Evolutionary conservation across 2,113 vertebrate species (phyloP), one percentile per base, ranked within the genome.

Genomic region (Bothrops jararaca): DNA sequence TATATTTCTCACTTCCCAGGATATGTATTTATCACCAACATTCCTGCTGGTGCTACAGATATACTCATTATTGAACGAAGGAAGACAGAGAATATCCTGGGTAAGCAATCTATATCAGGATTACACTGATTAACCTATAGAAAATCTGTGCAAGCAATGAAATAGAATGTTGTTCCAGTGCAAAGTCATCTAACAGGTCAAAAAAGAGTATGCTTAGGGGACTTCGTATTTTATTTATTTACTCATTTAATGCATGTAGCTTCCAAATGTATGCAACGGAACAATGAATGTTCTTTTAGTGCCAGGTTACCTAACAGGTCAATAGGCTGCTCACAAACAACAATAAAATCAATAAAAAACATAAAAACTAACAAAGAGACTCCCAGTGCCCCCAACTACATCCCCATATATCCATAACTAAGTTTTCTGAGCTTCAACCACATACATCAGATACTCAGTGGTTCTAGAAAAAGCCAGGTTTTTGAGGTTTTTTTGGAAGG

Each of bases 51-150:
- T 94, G 98, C 98, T 88, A 98, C 92, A 0, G 98, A 99, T 95
- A 98, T 99, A 95, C 98, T 99, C 95, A 98, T 99, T 94, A 98
- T 99, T 48, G 98, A 99, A 95, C 97, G 98, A 94, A 98, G 98
- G 90, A 98, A 98, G 96, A 98, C 98, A 11, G 98, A 99, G 92
- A 98, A 98, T 96, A 98, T 98, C 95, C 96, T 98, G 86, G 98
- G 98, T 98, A 97, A 98, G 96, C 93, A 80, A 80, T 23, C 74
- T 39, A 22, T 80, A 80, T 80, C 18, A 42, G 20, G 22, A 22
- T 42, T 80, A 80, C 0, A 23, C 3, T 42, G 34, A 80, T 80
- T 42, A 42, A 42, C 7, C 7, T 80, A 22, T 80, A 80, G 7
- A 80, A 42, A 80, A 80, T 80, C 96, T 98, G 86, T 98, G 98